These are phyloP conservation scores for Erebia aethiops DNA, from an alignment of 2,888 invertebrate genomes.

Conservation along the genomic window DNA sequence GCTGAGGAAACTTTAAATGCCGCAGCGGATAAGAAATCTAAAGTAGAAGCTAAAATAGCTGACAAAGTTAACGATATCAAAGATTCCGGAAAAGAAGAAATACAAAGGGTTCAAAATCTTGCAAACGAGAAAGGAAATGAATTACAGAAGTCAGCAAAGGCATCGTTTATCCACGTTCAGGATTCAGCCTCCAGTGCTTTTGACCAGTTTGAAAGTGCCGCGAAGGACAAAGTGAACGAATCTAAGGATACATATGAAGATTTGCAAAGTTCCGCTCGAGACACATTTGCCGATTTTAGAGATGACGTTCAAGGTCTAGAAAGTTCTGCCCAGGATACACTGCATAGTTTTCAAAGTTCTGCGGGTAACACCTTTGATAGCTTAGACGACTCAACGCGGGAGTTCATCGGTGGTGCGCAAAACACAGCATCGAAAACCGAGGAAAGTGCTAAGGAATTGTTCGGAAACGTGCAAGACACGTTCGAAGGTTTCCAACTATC, in stretches of 20 bases:
- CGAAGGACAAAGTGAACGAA: conserved; percentile 71
- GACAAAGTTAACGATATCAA: conserved; percentile 53
- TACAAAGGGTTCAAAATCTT: conserved; percentile 55
- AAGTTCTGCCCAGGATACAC: conserved; percentile 71
- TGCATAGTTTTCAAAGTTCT: conserved; percentile 77
- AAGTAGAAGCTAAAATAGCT: conserved; percentile 56
- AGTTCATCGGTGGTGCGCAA: conserved; percentile 60
- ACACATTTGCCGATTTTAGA: conserved; percentile 69
- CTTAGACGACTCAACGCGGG: conserved; percentile 70
- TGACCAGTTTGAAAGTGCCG: conserved; percentile 75
- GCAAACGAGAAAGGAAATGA: conserved; percentile 53
- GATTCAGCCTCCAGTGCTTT: conserved; percentile 75
- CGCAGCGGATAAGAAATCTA: conserved; percentile 60
- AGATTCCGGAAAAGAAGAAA: conserved; percentile 54
- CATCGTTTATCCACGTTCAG: conserved; percentile 69
- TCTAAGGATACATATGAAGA: conserved; percentile 72
- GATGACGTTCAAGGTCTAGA: conserved; percentile 71
- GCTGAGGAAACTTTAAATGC: conserved; percentile 70
- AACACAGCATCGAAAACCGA: conserved; percentile 54
- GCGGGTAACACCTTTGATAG: conserved; percentile 78
- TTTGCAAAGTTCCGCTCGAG: conserved; percentile 71
- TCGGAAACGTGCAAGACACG: conserved; percentile 62
- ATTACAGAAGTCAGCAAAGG: conserved; percentile 63
- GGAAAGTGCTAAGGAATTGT: conserved; percentile 61
- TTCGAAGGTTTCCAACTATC: conserved; percentile 78